A percentile compares a stretch with the other conserved stretches of the same genome.
Conservation (phyloP, 2,113 vertebrate genomes). For the Balaeniceps rex region DNA sequence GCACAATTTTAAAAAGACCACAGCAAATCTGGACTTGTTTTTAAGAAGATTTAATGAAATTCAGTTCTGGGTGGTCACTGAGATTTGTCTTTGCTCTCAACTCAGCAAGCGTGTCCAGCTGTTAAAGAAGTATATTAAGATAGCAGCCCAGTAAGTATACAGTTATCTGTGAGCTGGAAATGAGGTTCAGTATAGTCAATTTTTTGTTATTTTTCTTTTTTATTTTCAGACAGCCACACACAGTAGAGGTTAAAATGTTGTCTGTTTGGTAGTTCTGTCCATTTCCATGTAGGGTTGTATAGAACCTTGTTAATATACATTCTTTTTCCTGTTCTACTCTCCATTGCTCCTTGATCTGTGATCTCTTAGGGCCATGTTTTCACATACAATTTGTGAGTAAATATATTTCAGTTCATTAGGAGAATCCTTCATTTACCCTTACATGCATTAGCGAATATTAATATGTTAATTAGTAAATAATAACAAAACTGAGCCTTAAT, state of each 20-base stretch:
- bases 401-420: neutral
- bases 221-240: neutral
- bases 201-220: neutral
- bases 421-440: neutral
- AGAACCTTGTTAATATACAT: neutral
- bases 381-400: neutral
- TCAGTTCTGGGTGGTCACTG: constrained; percentile 97
- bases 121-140: constrained; percentile 98
- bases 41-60: constrained; percentile 97
- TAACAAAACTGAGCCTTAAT: neutral
- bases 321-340: neutral
- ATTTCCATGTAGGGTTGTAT: neutral
- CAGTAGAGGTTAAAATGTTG: neutral
- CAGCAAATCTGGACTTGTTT: constrained; percentile 97
- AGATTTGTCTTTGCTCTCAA: constrained; percentile 93
- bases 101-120: constrained; percentile 97
- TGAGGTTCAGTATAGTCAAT: neutral
- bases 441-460: neutral
- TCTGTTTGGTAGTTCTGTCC: neutral
- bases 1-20: constrained; percentile 92
- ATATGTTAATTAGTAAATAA: neutral
- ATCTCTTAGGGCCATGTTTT: neutral
- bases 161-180: neutral
- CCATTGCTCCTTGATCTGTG: neutral
- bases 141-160: constrained; percentile 92